A percentile compares a stretch with the other conserved stretches of the same genome.
phyloP scores from a whole-genome alignment of 2,113 vertebrate genomes.

The Xenus cinereus region DNA sequence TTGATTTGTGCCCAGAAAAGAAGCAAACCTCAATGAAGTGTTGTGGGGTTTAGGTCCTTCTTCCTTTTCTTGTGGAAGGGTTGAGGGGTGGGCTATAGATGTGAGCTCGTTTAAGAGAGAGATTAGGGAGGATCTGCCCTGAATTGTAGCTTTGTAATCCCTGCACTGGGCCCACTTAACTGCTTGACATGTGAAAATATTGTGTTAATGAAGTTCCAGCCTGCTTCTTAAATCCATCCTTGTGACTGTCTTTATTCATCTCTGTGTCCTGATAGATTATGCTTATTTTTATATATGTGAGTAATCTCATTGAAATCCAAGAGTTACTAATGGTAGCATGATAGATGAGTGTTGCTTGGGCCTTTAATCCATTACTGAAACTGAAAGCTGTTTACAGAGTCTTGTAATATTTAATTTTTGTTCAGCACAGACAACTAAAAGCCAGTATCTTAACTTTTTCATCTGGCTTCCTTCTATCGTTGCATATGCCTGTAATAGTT shows the following conservation, averaged over 20 bases:
- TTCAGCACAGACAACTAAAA: not conserved
- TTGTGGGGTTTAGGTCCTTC: not conserved
- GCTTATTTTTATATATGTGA: slow-evolving; percentile 25
- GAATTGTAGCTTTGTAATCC: not conserved
- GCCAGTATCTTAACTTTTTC: not conserved
- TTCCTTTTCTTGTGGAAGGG: not conserved
- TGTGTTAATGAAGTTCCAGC: slow-evolving; percentile 54
- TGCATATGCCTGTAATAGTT: not conserved
- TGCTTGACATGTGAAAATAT: slow-evolving; percentile 60
- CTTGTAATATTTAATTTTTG: slow-evolving; percentile 2
- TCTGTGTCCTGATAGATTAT: slow-evolving; percentile 34
- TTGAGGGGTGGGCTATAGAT: not conserved
- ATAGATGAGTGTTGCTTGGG: not conserved
- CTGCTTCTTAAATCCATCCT: slow-evolving; percentile 59
- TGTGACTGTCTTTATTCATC: slow-evolving; percentile 59
- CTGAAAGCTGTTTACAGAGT: slow-evolving; percentile 11
- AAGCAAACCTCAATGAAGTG: not conserved
- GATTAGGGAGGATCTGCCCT: slow-evolving; percentile 8
- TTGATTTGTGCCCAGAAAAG: not conserved
- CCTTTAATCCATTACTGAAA: not conserved
- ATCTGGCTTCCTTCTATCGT: not conserved
- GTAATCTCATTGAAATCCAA: slow-evolving; percentile 39
- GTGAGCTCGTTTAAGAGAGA: not conserved
- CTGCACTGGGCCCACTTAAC: not conserved
- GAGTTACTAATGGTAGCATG: slow-evolving; percentile 1